Base-by-base conservation (phyloP, 2,113 vertebrate genomes). In the Cercopithecus mona region DNA sequence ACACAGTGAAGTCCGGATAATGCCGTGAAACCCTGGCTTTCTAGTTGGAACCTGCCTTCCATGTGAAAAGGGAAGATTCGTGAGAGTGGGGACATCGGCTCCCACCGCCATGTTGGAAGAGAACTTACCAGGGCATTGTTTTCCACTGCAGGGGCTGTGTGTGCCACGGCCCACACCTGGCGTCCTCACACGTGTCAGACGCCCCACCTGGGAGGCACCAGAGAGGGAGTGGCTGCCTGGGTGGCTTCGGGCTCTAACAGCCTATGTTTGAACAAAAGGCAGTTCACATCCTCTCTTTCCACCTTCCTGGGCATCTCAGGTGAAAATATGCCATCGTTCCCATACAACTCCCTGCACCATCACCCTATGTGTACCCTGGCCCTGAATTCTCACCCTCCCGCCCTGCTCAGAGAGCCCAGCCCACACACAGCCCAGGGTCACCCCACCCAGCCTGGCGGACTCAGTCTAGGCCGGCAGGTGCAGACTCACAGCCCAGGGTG, bases 71-170 rank as follows among this genome's bases (percentile, higher is more conserved):
- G 22, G 0, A 2, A 64, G 86, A 6, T 11, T 30, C 1, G 6
- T 3, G 1, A 23, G 55, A 89, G 22, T 14, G 9, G 30, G 66
- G 38, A 30, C 12, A 4, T 20, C 6, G 5, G 40, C 2, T 0
- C 25, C 30, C 0, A 30, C 35, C 6, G 8, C 14, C 48, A 30
- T 4, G 13, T 6, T 17, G 35, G 32, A 30, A 72, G 50, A 40
- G 8, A 70, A 16, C 1, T 0, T 7, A 7, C 10, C 5, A 18
- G 55, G 35, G 55, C 23, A 64, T 23, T 0, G 0, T 64, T 7
- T 3, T 22, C 11, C 61, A 6, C 27, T 1, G 8, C 3, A 35
- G 45, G 59, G 32, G 30, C 0, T 23, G n/a, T 2, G 18, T 10
- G 18, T 0, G 17, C 6, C 25, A 7, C 2, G 3, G 48, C 4